Evolutionary conservation across 2,888 invertebrate genomes (phyloP).

Genomic region (Temnothorax rugatulus): DNA sequence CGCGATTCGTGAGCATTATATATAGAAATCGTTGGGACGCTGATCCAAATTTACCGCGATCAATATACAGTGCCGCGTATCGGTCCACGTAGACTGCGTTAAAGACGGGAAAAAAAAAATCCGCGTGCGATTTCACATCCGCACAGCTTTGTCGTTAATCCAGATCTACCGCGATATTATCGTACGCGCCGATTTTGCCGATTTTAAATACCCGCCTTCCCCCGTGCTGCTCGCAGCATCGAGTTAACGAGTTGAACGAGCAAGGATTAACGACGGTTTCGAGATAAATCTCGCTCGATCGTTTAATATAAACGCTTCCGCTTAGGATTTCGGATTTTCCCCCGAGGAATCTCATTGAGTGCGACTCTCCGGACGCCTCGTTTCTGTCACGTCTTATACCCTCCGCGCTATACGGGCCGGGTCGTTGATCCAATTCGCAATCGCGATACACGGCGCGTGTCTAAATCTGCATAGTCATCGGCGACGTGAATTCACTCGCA

Average conservation of each 20-base stretch:
- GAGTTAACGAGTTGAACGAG: conserved; percentile 36
- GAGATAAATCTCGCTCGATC: conserved; percentile 40
- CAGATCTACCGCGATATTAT: conserved; percentile 41
- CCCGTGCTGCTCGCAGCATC: neutral
- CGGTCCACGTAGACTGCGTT: neutral
- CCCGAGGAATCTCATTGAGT: conserved; percentile 22
- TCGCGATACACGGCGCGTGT: conserved; percentile 47
- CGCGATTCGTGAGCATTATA: conserved; percentile 44
- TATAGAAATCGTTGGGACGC: conserved; percentile 47
- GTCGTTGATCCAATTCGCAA: conserved; percentile 58
- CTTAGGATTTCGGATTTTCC: conserved; percentile 23
- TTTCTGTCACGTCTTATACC: conserved; percentile 51
- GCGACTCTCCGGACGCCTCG: conserved; percentile 30
- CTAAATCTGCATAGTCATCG: conserved; percentile 53
- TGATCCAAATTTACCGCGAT: conserved; percentile 71
- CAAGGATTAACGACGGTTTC: conserved; percentile 30
- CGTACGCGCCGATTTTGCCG: neutral
- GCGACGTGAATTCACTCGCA: conserved; percentile 34
- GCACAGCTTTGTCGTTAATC: conserved; percentile 30
- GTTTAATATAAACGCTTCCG: conserved; percentile 38
- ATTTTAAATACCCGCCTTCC: conserved; percentile 31
- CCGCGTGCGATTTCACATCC: neutral
- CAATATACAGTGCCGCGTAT: conserved; percentile 47
- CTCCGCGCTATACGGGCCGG: conserved; percentile 8
- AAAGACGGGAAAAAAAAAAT: neutral